phyloP scores from a whole-genome alignment of 2,888 invertebrate species.

The Eupithecia inturbata region DNA sequence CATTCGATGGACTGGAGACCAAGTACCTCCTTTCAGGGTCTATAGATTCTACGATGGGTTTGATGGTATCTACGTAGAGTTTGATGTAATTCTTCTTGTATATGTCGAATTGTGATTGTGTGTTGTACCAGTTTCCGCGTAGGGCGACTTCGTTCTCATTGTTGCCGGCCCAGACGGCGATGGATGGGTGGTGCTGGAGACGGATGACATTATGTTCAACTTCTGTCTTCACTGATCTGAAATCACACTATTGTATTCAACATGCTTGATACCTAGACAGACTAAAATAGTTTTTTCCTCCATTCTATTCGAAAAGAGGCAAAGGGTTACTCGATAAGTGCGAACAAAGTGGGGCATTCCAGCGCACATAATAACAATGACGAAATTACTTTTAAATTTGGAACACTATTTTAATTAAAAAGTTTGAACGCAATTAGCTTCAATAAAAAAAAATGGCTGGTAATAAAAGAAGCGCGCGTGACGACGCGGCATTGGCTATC shows the following conservation, averaged over 20 bases:
- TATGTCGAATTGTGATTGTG: constrained; percentile 72
- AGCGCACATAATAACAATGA: no score
- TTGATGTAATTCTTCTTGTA: constrained; percentile 91
- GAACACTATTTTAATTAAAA: no score
- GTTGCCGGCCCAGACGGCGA: constrained; percentile 96
- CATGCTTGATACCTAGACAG: background rate
- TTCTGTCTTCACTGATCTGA: constrained; percentile 88
- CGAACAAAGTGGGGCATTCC: no score
- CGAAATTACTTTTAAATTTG: no score
- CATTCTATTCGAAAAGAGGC: no score
- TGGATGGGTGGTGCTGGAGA: constrained; percentile 93
- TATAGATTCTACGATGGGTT: constrained; percentile 84
- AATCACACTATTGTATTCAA: constrained; percentile 43
- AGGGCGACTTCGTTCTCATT: constrained; percentile 98
- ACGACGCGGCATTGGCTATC: no score
- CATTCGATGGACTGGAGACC: constrained; percentile 97
- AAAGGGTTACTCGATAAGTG: no score
- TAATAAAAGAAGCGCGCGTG: no score
- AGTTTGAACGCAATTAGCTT: no score
- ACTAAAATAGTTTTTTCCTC: background rate
- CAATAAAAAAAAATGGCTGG: no score
- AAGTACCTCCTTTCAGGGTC: constrained; percentile 88
- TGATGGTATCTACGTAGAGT: constrained; percentile 92
- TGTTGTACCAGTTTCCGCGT: constrained; percentile 91
- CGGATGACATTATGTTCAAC: constrained; percentile 91